These are phyloP conservation scores for Blennius ocellaris DNA, from an alignment of 2,113 vertebrate genomes.

Conservation along the genomic window DNA sequence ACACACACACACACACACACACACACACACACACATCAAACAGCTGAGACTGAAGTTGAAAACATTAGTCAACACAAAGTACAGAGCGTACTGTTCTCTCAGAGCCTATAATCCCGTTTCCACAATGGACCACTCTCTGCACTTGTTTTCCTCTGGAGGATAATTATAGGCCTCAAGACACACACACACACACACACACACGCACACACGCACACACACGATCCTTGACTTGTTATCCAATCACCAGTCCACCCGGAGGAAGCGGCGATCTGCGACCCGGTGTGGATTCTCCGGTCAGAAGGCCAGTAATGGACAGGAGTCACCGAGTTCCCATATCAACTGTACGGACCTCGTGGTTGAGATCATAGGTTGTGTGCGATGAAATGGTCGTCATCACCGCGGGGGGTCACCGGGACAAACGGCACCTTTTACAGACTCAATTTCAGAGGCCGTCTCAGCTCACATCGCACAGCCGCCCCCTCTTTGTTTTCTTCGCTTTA, in stretches of 20 bases:
- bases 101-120: slow-evolving; percentile 90
- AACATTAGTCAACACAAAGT: slow-evolving; percentile 86
- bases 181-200: slow-evolving; percentile 7
- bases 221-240: slow-evolving; percentile 60
- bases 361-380: slow-evolving; percentile 11
- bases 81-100: slow-evolving; percentile 73
- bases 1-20: background rate
- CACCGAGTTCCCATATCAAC: slow-evolving; percentile 12
- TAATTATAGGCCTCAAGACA: slow-evolving; percentile 87
- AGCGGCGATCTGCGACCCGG: slow-evolving; percentile 25
- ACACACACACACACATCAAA: slow-evolving; percentile 74
- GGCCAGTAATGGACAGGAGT: slow-evolving; percentile 59
- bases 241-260: slow-evolving; percentile 39
- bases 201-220: background rate
- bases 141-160: slow-evolving; percentile 94
- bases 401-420: slow-evolving; percentile 9
- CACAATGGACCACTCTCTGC: slow-evolving; percentile 89
- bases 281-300: slow-evolving; percentile 23
- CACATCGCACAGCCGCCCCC: background rate
- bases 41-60: slow-evolving; percentile 44
- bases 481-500: slow-evolving; percentile 2
- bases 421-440: slow-evolving; percentile 10
- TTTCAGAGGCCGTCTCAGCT: background rate
- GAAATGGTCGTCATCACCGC: background rate
- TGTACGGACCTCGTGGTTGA: slow-evolving; percentile 13